Base-by-base conservation (phyloP, 2,888 invertebrate species). In the Patella depressa region DNA sequence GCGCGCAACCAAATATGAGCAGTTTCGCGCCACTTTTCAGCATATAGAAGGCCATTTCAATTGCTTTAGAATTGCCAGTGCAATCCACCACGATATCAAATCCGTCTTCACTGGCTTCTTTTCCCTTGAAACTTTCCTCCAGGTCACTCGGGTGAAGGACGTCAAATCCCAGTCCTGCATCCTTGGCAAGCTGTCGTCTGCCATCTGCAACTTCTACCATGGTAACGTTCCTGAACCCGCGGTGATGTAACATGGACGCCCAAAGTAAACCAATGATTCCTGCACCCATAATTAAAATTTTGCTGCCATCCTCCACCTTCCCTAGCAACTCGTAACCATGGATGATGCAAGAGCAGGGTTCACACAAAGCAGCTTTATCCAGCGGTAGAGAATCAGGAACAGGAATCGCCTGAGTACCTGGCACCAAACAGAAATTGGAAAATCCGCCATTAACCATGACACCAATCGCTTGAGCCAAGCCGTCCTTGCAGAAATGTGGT, bases 41-140 rank as follows among this genome's bases (percentile, higher is more conserved):
- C n/a, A 65, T n/a, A 65, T 24, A 9, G 12, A 12, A 65, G 19
- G 65, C 65, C 65, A 65, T 65, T 65, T 65, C 65, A 9, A 19
- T 19, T 4, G 65, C 65, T 19, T 7, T n/a, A 2, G 65, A 24
- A 12, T 65, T 65, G 65, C 65, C 65, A n/a, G 65, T 65, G 24
- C 65, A 65, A 24, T 65, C 65, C 19, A 65, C 65, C 9, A 65
- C 65, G n/a, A 65, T 65, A 65, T 65, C 65, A 65, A 65, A 65
- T 12, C 65, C 65, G 12, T 65, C 65, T 65, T 65, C 65, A 19
- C 65, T 24, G 11, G 24, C 12, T 19, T 65, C 24, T n/a, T 9
- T 24, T n/a, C 24, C 12, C 65, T 65, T 65, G 65, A 65, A 65
- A n/a, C 24, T 24, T 19, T 7, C 65, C 14, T 65, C 11, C 9